Conservation (phyloP, 2,888 invertebrate species). For the Vesta saturnalis region DNA sequence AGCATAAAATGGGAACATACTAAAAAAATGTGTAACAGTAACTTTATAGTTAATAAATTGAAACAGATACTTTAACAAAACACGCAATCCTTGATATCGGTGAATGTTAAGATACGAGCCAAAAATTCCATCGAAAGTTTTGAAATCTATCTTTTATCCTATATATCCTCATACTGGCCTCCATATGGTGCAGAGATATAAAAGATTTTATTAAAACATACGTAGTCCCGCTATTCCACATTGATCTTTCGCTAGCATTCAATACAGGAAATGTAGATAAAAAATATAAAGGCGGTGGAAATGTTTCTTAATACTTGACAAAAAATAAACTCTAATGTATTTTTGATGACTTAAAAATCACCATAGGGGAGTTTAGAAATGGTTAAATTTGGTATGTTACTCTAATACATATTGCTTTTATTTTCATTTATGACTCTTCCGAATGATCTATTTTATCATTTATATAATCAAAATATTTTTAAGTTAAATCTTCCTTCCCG, state of each 20-base stretch:
- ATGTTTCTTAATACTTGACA: neutral
- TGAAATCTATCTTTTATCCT: neutral
- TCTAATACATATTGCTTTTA: too few relatives aligned
- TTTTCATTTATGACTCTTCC: too few relatives aligned
- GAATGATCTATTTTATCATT: too few relatives aligned
- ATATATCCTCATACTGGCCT: constrained; percentile 1
- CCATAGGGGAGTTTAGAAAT: too few relatives aligned
- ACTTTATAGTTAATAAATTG: neutral
- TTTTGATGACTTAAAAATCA: too few relatives aligned
- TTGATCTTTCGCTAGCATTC: neutral
- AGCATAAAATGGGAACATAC: neutral
- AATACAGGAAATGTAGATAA: neutral
- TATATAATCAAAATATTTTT: too few relatives aligned
- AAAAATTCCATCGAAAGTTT: constrained; percentile 1
- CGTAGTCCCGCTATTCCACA: neutral
- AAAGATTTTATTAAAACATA: constrained; percentile 1
- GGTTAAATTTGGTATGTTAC: too few relatives aligned
- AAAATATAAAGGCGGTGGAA: neutral
- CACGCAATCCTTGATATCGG: neutral
- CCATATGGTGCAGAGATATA: neutral
- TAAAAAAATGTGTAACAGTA: constrained; percentile 1
- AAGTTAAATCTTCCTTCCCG: too few relatives aligned
- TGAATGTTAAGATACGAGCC: constrained; percentile 1
- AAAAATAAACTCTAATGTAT: neutral
- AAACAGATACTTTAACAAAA: neutral